Evolutionary conservation across 2,888 invertebrate genomes (phyloP).

Genomic region (Tenthredo scrophulariae): DNA sequence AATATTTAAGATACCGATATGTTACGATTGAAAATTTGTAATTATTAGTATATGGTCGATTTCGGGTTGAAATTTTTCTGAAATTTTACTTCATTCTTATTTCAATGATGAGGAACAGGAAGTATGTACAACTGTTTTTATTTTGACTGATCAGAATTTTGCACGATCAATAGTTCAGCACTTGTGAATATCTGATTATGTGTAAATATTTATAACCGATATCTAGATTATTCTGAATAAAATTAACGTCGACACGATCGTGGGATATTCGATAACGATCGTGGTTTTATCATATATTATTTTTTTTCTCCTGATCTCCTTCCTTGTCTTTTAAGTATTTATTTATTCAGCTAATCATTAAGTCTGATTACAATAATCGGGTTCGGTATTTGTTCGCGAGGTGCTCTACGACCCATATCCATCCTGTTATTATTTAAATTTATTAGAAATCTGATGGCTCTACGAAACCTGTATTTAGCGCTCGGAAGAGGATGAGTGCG

Average conservation of each 20-base stretch:
- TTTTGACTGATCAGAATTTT: background rate
- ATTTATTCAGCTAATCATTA: slow-evolving; percentile 55
- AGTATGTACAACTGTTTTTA: too few relatives aligned
- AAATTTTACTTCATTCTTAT: background rate
- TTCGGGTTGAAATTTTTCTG: background rate
- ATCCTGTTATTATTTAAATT: slow-evolving; percentile 61
- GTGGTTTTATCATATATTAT: background rate
- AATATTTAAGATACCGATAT: background rate
- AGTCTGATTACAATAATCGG: slow-evolving; percentile 52
- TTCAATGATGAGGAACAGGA: background rate
- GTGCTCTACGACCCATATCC: slow-evolving; percentile 54
- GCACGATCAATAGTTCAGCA: background rate
- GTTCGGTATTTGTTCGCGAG: slow-evolving; percentile 49
- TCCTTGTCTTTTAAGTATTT: background rate
- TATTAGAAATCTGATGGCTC: slow-evolving; percentile 61
- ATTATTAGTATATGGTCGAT: background rate
- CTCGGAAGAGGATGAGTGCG: slow-evolving; percentile 54
- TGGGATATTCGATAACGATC: slow-evolving; percentile 54
- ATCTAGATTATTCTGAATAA: background rate
- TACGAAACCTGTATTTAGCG: slow-evolving; percentile 59
- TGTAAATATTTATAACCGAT: background rate
- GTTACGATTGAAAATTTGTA: background rate
- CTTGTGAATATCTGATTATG: background rate
- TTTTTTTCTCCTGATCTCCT: background rate
- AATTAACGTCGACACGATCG: slow-evolving; percentile 51